phyloP scores from a whole-genome alignment of 2,888 invertebrate species.

The Lagria hirta region DNA sequence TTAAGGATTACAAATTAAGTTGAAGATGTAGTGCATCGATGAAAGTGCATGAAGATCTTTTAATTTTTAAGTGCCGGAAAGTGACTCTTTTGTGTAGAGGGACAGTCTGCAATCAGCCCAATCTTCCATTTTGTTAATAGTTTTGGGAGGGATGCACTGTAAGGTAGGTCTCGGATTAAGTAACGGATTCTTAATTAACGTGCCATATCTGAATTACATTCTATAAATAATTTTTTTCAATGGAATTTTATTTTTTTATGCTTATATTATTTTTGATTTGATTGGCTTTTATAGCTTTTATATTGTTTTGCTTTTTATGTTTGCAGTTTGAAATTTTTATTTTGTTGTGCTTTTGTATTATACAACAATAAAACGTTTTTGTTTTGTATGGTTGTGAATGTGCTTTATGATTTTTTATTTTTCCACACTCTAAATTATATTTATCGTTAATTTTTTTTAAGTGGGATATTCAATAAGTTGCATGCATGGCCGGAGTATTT shows the following conservation, averaged over 20 bases:
- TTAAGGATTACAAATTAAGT: too few species aligned
- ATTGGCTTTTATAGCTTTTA: constrained; percentile 7
- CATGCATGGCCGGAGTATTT: too few species aligned
- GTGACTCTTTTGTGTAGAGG: constrained; percentile 18
- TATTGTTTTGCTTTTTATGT: constrained; percentile 1
- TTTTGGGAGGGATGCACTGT: constrained; percentile 35
- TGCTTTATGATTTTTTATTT: too few species aligned
- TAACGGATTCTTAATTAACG: constrained; percentile 8
- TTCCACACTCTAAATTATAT: too few species aligned
- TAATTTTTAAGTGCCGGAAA: constrained; percentile 17
- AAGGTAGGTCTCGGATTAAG: constrained; percentile 26
- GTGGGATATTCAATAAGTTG: too few species aligned
- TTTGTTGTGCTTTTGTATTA: too few species aligned
- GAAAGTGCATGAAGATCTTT: constrained; percentile 9
- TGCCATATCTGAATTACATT: constrained; percentile 22
- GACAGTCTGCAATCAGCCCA: constrained; percentile 49
- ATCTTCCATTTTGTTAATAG: constrained; percentile 50
- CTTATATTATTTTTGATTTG: not conserved
- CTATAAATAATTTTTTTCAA: constrained; percentile 25
- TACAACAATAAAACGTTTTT: too few species aligned
- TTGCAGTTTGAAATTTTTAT: not conserved
- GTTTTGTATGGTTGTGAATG: too few species aligned
- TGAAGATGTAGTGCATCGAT: too few species aligned
- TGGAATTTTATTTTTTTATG: too few species aligned
- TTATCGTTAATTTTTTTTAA: too few species aligned